Evolutionary conservation across 2,888 invertebrate species (phyloP).

Genomic region (Nemotelus nigrinus): DNA sequence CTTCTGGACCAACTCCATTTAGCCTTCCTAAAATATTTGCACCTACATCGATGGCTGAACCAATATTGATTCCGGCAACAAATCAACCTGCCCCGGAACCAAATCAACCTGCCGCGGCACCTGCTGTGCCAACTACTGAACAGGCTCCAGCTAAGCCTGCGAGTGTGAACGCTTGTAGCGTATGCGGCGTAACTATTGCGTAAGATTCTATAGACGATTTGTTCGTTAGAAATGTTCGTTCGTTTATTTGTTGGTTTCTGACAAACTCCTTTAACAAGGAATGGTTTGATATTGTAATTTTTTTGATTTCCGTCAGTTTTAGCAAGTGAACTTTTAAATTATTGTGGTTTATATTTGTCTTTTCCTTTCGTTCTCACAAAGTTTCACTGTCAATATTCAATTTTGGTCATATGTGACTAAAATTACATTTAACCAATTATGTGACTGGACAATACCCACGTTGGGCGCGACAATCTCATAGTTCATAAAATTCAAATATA

Average conservation of each 20-base stretch:
- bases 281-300: too few relatives aligned
- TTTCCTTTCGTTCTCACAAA: too few relatives aligned
- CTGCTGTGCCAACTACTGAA: neutral
- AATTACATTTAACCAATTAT: too few relatives aligned
- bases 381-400: too few relatives aligned
- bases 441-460: too few relatives aligned
- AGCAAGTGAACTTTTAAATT: too few relatives aligned
- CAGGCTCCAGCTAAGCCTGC: neutral
- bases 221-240: conserved; percentile 2
- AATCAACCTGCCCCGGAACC: neutral
- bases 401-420: too few relatives aligned
- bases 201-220: conserved; percentile 57
- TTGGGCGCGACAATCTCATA: too few relatives aligned
- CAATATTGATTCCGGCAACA: neutral
- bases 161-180: conserved; percentile 57
- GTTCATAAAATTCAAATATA: too few relatives aligned
- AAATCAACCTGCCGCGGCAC: neutral
- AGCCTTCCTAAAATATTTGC: neutral
- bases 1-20: neutral
- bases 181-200: conserved; percentile 65
- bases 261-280: neutral
- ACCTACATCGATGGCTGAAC: neutral
- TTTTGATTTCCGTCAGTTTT: too few relatives aligned
- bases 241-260: conserved; percentile 16
- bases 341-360: too few relatives aligned